Base-by-base conservation (phyloP, 2,797 vertebrate species). In the Delichon dasypus region DNA sequence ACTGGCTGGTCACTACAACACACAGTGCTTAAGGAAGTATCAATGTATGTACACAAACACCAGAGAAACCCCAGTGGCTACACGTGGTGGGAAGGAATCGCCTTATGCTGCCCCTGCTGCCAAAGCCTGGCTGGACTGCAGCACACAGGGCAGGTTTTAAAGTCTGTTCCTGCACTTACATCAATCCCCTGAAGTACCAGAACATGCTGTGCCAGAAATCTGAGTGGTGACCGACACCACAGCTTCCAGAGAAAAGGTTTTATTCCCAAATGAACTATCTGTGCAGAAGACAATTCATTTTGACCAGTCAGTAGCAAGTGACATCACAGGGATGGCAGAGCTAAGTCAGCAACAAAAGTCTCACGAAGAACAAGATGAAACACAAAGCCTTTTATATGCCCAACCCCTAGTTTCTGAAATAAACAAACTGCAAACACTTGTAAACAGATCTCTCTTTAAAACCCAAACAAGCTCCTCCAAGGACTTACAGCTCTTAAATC, bases 1-100 rank as follows among this genome's bases (percentile, higher is more conserved):
- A 16, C 55, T 36, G 67, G 6, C 27, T 15, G 10, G 18, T 48
- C 38, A 18, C 40, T 16, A 6, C 26, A 54, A n/a, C 30, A 26
- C 3, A 19, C 15, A 57, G 45, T 5, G 57, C 65, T 45, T 45
- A 12, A 16, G 40, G 74, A 73, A 66, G 4, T 17, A 55, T 7
- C 36, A 27, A 0, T 5, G 4, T 5, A 9, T 1, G 17, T 12
- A 21, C 42, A 48, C 23, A 42, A 1, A 4, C 38, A 42, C 65
- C 15, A 2, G 0, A 30, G 57, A 62, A 85, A 51, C 44, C 25
- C 36, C 71, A 45, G 44, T 1, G 29, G 64, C 6, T 44, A 16
- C 47, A 27, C 13, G 5, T 1, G 8, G 62, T 47, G 19, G 26
- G 29, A 85, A 76, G 6, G 19, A 89, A 55, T 48, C 60, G 36